phyloP scores from a whole-genome alignment of 2,797 vertebrate species.

The Otolemur crassicaudatus region DNA sequence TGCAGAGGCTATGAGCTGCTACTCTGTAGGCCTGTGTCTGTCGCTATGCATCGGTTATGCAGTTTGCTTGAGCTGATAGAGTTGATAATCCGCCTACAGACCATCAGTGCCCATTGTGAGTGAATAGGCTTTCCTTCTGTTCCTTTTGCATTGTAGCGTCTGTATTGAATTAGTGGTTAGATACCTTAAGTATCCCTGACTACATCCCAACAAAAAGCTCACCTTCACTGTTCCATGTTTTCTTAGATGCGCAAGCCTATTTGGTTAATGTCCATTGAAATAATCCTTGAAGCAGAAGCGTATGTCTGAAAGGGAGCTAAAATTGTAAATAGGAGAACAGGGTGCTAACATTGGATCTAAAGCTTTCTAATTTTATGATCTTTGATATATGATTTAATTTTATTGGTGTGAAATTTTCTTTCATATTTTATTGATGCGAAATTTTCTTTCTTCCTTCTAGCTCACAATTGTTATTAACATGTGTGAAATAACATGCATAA shows the following conservation, averaged over 20 bases:
- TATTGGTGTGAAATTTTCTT: not conserved
- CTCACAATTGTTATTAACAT: not conserved
- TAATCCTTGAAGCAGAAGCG: not conserved
- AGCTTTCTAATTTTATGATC: not conserved
- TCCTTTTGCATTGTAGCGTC: not conserved
- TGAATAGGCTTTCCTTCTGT: not conserved
- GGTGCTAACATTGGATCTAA: not conserved
- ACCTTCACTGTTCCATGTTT: not conserved
- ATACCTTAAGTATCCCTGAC: not conserved
- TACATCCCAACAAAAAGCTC: not conserved
- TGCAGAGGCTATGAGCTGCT: not conserved
- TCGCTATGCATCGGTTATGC: not conserved
- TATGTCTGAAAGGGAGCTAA: not conserved
- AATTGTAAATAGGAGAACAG: not conserved
- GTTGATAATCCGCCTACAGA: not conserved
- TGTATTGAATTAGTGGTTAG: not conserved
- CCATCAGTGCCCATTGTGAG: not conserved
- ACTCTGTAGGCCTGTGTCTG: not conserved
- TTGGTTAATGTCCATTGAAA: slow-evolving; percentile 7
- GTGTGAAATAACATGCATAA: not conserved
- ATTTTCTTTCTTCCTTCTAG: not conserved
- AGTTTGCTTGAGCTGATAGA: not conserved
- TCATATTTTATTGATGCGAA: not conserved
- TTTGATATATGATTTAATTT: not conserved
- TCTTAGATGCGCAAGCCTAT: not conserved